Conservation (phyloP, 2,797 vertebrate genomes). For the Oreochromis mossambicus region DNA sequence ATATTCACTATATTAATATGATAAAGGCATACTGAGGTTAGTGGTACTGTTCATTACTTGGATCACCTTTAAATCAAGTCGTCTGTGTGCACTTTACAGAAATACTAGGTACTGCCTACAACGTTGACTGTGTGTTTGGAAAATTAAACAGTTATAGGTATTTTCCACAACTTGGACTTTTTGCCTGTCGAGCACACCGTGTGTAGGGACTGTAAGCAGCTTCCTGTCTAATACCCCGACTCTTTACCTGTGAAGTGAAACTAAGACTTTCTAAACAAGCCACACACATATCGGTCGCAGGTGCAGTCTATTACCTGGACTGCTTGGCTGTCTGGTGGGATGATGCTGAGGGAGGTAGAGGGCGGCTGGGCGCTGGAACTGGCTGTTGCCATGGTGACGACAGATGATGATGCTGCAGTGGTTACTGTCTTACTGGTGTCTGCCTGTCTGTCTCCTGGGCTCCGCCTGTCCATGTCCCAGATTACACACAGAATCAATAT, state of each 20-base stretch:
- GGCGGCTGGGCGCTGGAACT: constrained; percentile 76
- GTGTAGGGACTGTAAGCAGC: neutral
- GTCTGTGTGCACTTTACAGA: neutral
- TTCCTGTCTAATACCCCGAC: constrained; percentile 50
- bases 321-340: constrained; percentile 84
- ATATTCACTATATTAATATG: neutral
- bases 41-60: neutral
- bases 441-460: constrained; percentile 75
- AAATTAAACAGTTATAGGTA: neutral
- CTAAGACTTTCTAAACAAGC: neutral
- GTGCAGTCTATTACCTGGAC: constrained; percentile 80
- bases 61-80: neutral
- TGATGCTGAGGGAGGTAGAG: constrained; percentile 82
- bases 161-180: neutral
- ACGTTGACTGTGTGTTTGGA: constrained; percentile 49
- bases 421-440: constrained; percentile 67
- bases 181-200: neutral
- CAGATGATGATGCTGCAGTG: constrained; percentile 64
- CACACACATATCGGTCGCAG: neutral
- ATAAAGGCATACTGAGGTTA: neutral
- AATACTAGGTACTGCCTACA: neutral
- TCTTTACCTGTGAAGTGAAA: neutral
- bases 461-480: constrained; percentile 56
- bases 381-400: constrained; percentile 73
- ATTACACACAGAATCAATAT: constrained; percentile 31